phyloP scores from a whole-genome alignment of 2,888 invertebrate genomes.

The Willowsia nigromaculata region DNA sequence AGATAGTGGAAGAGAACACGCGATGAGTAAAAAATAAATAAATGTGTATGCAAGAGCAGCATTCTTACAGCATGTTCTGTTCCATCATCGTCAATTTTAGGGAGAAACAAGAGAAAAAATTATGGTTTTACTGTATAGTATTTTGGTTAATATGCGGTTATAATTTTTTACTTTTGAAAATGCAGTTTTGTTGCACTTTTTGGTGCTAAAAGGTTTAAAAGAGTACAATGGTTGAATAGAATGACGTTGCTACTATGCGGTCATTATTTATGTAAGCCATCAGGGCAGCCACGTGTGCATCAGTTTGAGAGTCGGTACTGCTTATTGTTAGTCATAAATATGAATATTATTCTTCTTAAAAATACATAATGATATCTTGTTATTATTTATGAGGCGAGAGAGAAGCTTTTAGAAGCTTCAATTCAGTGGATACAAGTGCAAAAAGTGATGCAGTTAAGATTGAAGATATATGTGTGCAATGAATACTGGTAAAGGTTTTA shows the following conservation, averaged over 20 bases:
- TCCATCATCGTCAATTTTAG: too few relatives aligned
- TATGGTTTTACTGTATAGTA: too few relatives aligned
- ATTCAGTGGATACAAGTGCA: background rate
- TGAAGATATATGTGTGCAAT: too few relatives aligned
- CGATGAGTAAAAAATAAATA: too few relatives aligned
- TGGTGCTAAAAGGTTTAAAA: too few relatives aligned
- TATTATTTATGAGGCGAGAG: background rate
- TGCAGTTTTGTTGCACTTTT: background rate
- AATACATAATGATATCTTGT: background rate
- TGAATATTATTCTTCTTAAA: background rate
- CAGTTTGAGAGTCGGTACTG: background rate
- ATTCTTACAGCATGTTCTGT: too few relatives aligned
- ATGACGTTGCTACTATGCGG: background rate
- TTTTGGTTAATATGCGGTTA: too few relatives aligned
- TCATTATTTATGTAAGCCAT: constrained; percentile 18
- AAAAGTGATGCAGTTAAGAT: background rate
- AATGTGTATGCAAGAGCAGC: too few relatives aligned
- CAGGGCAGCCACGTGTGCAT: constrained; percentile 23
- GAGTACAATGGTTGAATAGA: background rate
- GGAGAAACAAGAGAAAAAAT: too few relatives aligned
- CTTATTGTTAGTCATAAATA: background rate
- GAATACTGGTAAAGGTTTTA: background rate
- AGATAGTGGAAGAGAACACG: too few relatives aligned
- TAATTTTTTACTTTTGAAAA: too few relatives aligned
- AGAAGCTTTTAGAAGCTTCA: background rate